Evolutionary conservation across 2,888 invertebrate genomes (phyloP).

Genomic region (Resseliella maxima): DNA sequence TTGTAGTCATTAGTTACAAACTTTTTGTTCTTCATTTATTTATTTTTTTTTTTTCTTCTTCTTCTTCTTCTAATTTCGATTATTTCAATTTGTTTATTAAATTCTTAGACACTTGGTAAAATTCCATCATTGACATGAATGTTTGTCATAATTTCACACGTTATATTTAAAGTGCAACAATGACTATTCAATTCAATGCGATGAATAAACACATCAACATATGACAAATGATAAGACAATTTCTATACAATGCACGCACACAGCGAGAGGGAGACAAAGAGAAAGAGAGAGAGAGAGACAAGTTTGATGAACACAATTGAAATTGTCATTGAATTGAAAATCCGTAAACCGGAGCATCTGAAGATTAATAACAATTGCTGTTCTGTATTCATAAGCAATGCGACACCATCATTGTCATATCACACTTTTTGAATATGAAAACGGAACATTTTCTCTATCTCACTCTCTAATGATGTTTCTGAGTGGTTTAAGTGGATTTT

Average conservation of each 20-base stretch:
- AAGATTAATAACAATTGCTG: too few relatives aligned
- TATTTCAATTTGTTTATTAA: not conserved
- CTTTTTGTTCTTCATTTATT: not conserved
- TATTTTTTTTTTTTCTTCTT: too few relatives aligned
- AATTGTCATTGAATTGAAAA: not conserved
- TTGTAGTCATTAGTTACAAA: not conserved
- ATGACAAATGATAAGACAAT: not conserved
- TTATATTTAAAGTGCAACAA: not conserved
- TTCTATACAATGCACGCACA: not conserved
- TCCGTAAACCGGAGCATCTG: too few relatives aligned
- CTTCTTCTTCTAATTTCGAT: too few relatives aligned
- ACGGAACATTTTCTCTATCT: not conserved
- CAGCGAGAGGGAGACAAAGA: too few relatives aligned
- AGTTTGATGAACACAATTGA: too few relatives aligned
- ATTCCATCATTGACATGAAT: constrained; percentile 1
- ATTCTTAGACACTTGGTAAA: not conserved
- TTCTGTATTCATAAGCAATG: too few relatives aligned
- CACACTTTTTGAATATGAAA: not conserved
- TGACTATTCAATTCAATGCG: not conserved
- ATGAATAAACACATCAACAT: not conserved
- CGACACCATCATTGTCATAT: too few relatives aligned
- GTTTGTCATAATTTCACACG: not conserved
- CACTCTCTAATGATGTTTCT: not conserved
- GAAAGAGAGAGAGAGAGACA: too few relatives aligned
- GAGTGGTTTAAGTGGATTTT: not conserved